A percentile compares a stretch with the other conserved stretches of the same genome.
Conservation (phyloP, 2,888 invertebrate genomes). For the Spisula subtruncata region DNA sequence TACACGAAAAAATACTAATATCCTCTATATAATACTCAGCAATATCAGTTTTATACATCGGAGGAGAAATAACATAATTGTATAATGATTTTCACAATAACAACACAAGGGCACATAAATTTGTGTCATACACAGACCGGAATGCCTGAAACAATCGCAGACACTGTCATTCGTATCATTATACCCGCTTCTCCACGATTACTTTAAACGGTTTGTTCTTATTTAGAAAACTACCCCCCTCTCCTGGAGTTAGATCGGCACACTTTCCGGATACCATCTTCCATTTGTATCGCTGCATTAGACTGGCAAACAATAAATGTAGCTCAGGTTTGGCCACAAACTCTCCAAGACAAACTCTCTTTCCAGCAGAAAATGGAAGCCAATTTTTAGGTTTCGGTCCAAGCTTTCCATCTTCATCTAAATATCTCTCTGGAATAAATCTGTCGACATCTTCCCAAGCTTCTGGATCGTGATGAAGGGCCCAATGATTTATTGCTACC, state of each 20-base stretch:
- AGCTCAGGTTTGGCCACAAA: constrained; percentile 80
- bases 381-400: constrained; percentile 77
- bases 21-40: no score
- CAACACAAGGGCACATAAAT: no score
- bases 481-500: constrained; percentile 77
- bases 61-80: no score
- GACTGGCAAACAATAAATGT: constrained; percentile 72
- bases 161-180: no score
- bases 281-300: constrained; percentile 74
- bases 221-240: background rate
- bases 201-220: constrained; percentile 57
- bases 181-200: constrained; percentile 54
- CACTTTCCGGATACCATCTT: constrained; percentile 63
- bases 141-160: no score
- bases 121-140: no score
- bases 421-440: constrained; percentile 80
- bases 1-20: no score
- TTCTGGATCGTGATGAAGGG: constrained; percentile 77
- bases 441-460: constrained; percentile 76
- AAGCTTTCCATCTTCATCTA: constrained; percentile 77
- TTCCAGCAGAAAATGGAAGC: constrained; percentile 82
- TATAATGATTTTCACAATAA: no score
- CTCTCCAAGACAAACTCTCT: constrained; percentile 83
- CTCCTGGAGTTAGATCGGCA: constrained; percentile 44
- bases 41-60: no score